Conservation (phyloP, 2,888 invertebrate species). For the Hypsopygia costalis region DNA sequence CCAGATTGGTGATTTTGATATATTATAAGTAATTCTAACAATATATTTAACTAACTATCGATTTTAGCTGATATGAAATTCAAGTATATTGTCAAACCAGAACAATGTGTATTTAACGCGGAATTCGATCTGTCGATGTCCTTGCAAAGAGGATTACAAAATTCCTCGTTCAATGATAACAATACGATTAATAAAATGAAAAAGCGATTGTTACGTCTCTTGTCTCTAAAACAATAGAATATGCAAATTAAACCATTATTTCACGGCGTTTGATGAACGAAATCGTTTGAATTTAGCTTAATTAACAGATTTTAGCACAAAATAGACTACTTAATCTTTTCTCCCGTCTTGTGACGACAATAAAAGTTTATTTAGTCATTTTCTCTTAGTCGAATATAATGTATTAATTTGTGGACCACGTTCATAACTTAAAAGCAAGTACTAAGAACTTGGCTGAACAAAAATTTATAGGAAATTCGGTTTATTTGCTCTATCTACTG, state of each 20-base stretch:
- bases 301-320: conserved; percentile 15
- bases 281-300: conserved; percentile 14
- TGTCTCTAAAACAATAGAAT: conserved; percentile 32
- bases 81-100: no score
- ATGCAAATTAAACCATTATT: conserved; percentile 35
- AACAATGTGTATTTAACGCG: background rate
- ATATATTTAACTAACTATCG: no score
- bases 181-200: conserved; percentile 17
- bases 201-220: conserved; percentile 24
- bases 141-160: background rate
- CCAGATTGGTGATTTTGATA: no score
- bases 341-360: background rate
- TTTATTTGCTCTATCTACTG: no score
- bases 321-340: conserved; percentile 2
- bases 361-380: no score
- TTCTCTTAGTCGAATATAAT: no score
- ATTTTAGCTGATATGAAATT: no score
- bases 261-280: conserved; percentile 20
- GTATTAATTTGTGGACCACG: no score
- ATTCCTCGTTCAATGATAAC: conserved; percentile 2
- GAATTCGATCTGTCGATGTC: background rate
- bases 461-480: no score
- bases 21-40: no score
- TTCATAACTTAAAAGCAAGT: no score
- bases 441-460: no score